Percentiles rank a stretch among this genome's conserved stretches.
phyloP scores from a whole-genome alignment of 2,888 invertebrate species.

The Dicyrtomina minuta region DNA sequence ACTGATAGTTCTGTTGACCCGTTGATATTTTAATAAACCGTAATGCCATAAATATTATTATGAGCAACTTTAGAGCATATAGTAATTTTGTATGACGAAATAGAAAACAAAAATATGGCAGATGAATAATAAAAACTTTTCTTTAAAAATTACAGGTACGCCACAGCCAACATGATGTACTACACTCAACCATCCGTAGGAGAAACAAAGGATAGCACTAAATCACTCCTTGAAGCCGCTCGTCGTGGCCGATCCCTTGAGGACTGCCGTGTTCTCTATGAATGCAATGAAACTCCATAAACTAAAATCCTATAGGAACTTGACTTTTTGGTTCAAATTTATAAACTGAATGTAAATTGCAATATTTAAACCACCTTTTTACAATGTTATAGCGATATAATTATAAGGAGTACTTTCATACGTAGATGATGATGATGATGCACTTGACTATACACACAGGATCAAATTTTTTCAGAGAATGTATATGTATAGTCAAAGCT shows the following conservation, averaged over 20 bases:
- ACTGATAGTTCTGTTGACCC: too few species aligned
- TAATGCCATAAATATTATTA: too few species aligned
- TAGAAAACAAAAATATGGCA: too few species aligned
- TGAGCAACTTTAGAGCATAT: too few species aligned
- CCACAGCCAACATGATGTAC: constrained; percentile 62
- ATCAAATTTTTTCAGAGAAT: not conserved
- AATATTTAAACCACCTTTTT: constrained; percentile 9
- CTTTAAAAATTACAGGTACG: constrained; percentile 41
- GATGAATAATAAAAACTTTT: too few species aligned
- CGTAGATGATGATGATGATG: not conserved
- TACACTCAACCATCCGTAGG: constrained; percentile 48
- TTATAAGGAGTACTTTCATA: not conserved
- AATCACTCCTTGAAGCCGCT: constrained; percentile 67
- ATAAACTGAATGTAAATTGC: not conserved
- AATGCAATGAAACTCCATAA: constrained; percentile 71
- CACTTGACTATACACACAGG: not conserved
- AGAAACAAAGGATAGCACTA: constrained; percentile 44
- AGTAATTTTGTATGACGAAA: too few species aligned
- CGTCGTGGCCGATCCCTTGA: constrained; percentile 81
- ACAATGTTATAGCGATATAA: not conserved
- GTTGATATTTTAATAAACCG: too few species aligned
- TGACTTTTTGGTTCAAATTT: not conserved
- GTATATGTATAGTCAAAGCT: not conserved
- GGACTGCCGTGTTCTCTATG: constrained; percentile 81
- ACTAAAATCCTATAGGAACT: not conserved